Base-by-base conservation (phyloP, 2,113 vertebrate species). In the Pao palembangensis region DNA sequence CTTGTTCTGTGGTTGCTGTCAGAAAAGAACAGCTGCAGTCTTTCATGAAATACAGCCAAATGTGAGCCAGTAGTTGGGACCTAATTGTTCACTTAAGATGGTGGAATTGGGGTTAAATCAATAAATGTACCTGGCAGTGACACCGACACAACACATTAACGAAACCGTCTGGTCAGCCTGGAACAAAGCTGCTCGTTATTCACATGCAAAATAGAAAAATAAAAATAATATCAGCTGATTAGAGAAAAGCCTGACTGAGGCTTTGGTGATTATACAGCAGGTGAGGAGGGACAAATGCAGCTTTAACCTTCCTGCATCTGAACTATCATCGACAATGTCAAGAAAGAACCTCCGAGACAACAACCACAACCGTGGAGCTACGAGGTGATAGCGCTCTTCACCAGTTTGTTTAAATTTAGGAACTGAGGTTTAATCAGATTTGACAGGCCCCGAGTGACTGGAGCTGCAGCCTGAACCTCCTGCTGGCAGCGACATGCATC, bases 401-500 rank as follows among this genome's bases (percentile, higher is more conserved):
- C 20, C 8, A 5, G 43, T 63, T 51, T 10, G 55, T 42, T n/a
- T 50, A 14, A 49, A 58, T 60, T 38, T 6, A 28, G 19, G 12
- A 19, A 0, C n/a, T 28, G 4, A 60, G 6, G 25, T 51, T 61
- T 20, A 21, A 54, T 69, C 13, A 44, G n/a, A 67, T 49, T 17
- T 2, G 51, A 56, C 16, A 55, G 21, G 56, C 58, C 56, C 19
- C 19, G 6, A 3, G 50, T 41, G 53, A 31, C 23, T 55, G 12
- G n/a, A 46, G n/a, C 38, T 43, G 57, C 42, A 60, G 63, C 38
- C 20, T 41, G 1, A n/a, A 41, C 50, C 49, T 64, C 55, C 51
- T 55, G 67, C 72, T 64, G 41, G 8, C n/a, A 18, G 25, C 51
- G 11, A 66, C 69, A 55, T 1, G 8, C 64, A 54, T 41, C 19